phyloP scores from a whole-genome alignment of 2,113 vertebrate genomes.

The Ornithorhynchus anatinus region DNA sequence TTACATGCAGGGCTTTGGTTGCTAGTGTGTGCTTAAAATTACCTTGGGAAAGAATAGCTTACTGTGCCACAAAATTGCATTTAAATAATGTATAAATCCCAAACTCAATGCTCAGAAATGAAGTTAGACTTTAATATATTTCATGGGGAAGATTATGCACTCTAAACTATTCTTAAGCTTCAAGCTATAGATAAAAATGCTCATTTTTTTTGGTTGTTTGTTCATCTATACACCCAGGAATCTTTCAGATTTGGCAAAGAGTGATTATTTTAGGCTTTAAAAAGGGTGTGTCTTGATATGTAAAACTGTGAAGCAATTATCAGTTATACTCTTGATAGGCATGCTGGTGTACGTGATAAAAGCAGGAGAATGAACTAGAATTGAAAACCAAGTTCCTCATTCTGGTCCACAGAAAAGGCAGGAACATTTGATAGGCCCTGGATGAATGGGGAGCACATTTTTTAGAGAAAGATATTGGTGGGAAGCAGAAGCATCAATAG shows the following conservation, averaged over 20 bases:
- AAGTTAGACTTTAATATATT: not conserved
- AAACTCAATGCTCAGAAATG: not conserved
- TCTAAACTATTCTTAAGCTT: not conserved
- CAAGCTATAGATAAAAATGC: not conserved
- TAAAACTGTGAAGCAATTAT: too few species aligned
- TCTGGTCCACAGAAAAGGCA: too few species aligned
- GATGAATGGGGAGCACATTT: too few species aligned
- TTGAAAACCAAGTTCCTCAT: too few species aligned
- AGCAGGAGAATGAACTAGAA: too few species aligned
- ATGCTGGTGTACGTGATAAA: too few species aligned
- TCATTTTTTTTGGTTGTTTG: not conserved
- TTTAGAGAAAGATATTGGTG: too few species aligned
- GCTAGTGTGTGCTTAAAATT: too few species aligned
- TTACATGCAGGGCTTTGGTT: too few species aligned
- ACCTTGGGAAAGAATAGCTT: not conserved
- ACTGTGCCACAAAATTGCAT: not conserved
- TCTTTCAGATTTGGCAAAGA: not conserved
- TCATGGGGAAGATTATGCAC: not conserved
- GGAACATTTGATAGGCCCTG: too few species aligned
- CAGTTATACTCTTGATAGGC: too few species aligned
- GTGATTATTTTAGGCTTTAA: not conserved
- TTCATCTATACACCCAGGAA: not conserved
- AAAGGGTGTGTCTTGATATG: not conserved
- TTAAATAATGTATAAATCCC: slow-evolving; percentile 27
- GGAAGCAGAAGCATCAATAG: too few species aligned